These are phyloP conservation scores for Hyperoplus lanceolatus DNA, from an alignment of 2,797 vertebrate species.

Conservation along the genomic window DNA sequence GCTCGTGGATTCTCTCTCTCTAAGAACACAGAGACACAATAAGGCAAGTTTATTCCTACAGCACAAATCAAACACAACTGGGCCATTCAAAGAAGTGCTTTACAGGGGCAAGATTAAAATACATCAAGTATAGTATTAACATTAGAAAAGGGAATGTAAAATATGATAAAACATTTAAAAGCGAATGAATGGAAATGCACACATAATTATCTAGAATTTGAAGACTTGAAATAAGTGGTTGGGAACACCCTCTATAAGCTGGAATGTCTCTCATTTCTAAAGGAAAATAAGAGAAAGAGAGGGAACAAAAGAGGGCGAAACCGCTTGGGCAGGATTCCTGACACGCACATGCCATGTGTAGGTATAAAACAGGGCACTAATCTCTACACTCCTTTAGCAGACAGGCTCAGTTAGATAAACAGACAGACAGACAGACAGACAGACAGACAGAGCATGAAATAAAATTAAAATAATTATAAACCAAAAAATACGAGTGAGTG, in stretches of 20 bases:
- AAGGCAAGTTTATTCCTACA: not conserved
- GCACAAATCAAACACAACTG: not conserved
- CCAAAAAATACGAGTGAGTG: too few species aligned
- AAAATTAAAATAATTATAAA: too few species aligned
- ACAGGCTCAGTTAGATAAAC: too few species aligned
- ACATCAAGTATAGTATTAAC: too few species aligned
- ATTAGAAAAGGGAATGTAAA: too few species aligned
- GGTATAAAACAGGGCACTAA: not conserved
- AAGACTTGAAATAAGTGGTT: not conserved
- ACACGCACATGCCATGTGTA: conserved; percentile 7
- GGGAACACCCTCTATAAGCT: not conserved
- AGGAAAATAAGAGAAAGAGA: not conserved
- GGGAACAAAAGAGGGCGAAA: not conserved
- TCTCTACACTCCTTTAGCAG: too few species aligned
- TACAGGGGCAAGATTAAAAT: too few species aligned
- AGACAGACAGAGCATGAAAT: too few species aligned
- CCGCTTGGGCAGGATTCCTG: conserved; percentile 12
- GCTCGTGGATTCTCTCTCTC: conserved; percentile 95
- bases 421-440: too few species aligned
- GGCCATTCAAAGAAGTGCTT: too few species aligned
- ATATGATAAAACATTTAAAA: too few species aligned
- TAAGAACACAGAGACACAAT: conserved; percentile 71
- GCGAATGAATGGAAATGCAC: too few species aligned
- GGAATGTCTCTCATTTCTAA: not conserved
- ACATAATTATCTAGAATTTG: not conserved